Base-by-base conservation (phyloP, 2,113 vertebrate genomes). In the Grantiella picta region DNA sequence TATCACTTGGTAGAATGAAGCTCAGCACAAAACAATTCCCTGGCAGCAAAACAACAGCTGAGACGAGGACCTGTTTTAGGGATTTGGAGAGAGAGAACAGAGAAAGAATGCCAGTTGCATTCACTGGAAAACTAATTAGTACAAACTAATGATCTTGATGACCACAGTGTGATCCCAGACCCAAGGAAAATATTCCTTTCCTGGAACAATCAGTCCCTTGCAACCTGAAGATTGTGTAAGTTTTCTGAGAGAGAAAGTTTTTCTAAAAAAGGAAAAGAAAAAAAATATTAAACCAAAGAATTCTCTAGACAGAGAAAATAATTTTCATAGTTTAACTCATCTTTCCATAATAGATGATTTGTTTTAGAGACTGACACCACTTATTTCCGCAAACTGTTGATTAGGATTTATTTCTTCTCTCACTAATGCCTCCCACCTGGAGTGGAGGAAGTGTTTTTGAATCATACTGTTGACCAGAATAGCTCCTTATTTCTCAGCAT, bases 401-500 rank as follows among this genome's bases (percentile, higher is more conserved):
- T 63, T 87, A 54, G 60, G 50, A 73, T 73, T 90, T 93, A 89
- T 54, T 92, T 81, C 29, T 82, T 95, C 63, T 88, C n/a, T 80
- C 36, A 65, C 70, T 85, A 68, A 93, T 88, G 10, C 33, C 50
- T 90, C 76, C 92, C 76, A 86, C 90, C 54, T 52, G 60, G 50
- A 88, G 76, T 31, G 76, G 38, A 81, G 86, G 86, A 90, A 93
- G 54, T 54, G 54, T 83, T 90, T 95, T 80, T 2, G 1, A 93
- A 69, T 70, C 68, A 35, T 66, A 17, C 29, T 38, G 45, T 42
- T 95, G 90, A 86, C 82, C 88, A 92, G 89, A 96, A 96, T 83
- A 94, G 59, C 59, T 89, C 42, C 54, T 81, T 59, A 66, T 52
- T 93, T 94, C 92, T 92, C 94, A 94, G 47, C 64, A 63, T 77